These are phyloP conservation scores for Ophonus ardosiacus DNA, from an alignment of 2,888 invertebrate species.

Conservation along the genomic window DNA sequence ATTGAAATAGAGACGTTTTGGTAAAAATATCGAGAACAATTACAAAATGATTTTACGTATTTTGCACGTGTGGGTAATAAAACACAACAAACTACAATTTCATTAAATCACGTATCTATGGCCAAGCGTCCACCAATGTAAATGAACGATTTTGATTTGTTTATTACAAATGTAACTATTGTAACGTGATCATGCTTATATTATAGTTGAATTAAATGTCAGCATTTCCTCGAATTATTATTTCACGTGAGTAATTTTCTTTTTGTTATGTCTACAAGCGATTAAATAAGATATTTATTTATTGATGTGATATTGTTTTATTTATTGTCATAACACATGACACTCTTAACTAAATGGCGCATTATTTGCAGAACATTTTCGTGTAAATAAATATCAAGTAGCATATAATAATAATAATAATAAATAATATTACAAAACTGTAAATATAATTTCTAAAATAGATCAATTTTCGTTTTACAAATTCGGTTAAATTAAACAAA, in stretches of 20 bases:
- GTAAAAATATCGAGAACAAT: background rate
- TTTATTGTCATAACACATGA: background rate
- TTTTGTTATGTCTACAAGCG: background rate
- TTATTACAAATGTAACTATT: slow-evolving; percentile 26
- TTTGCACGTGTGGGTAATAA: slow-evolving; percentile 35
- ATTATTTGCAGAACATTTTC: background rate
- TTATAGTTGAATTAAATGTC: background rate
- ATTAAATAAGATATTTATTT: background rate
- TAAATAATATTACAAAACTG: too few species aligned
- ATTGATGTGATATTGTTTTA: background rate
- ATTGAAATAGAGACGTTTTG: too few species aligned
- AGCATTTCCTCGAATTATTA: background rate
- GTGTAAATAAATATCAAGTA: background rate
- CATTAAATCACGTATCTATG: slow-evolving; percentile 22
- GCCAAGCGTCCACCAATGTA: slow-evolving; percentile 6
- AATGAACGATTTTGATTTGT: slow-evolving; percentile 23
- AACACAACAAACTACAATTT: background rate
- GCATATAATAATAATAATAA: background rate
- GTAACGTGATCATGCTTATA: background rate
- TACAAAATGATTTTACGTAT: background rate
- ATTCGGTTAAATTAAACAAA: too few species aligned
- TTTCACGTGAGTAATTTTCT: background rate
- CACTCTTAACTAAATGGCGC: background rate
- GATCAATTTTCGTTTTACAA: too few species aligned
- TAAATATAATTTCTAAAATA: too few species aligned